Evolutionary conservation across 2,888 invertebrate species (phyloP), one percentile per base, ranked within the genome.

Genomic region (Auanema freiburgensis): DNA sequence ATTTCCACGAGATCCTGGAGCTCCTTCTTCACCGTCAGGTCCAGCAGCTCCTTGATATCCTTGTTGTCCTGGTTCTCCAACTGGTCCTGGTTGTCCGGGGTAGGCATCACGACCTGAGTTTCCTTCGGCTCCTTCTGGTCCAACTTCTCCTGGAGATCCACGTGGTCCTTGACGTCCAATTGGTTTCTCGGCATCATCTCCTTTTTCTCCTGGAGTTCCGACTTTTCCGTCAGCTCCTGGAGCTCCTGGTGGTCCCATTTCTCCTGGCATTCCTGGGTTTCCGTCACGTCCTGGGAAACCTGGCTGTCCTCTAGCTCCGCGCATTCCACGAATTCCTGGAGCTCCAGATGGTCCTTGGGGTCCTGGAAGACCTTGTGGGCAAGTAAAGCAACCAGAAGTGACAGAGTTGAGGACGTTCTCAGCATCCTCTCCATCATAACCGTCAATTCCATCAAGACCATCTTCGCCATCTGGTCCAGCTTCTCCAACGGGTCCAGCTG

Each of bases 181-280:
- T 23, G 78, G 77, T 64, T 74, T 74, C 70, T 80, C 80, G 50
- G 71, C 80, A 50, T 80, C 80, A 44, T 66, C 72, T 65, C 80
- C 80, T 50, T 74, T 72, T 24, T 67, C 69, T 64, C 80, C 80
- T 33, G 74, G 72, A 24, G 67, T 63, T 54, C 80, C 80, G 44
- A 79, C 70, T 50, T 72, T 67, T 58, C 78, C 78, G 49, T 74
- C 76, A 8, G 57, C 49, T 59, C 77, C 79, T 58, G 79, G 76
- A 5, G 71, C 54, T 66, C 74, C 74, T 52, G 71, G 71, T 55
- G 74, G 71, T 63, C 74, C 74, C 61, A 69, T 69, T 55, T 74
- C 74, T 69, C 74, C 74, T 42, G 73, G 73, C 69, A 70, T 72
- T 60, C 72, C 72, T 40, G 72, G 72, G 57, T 72, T 70, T 66